Evolutionary conservation across 37 sponge, comb jelly and placozoan genomes (phyloP).

Genomic region (Mnemiopsis leidyi): DNA sequence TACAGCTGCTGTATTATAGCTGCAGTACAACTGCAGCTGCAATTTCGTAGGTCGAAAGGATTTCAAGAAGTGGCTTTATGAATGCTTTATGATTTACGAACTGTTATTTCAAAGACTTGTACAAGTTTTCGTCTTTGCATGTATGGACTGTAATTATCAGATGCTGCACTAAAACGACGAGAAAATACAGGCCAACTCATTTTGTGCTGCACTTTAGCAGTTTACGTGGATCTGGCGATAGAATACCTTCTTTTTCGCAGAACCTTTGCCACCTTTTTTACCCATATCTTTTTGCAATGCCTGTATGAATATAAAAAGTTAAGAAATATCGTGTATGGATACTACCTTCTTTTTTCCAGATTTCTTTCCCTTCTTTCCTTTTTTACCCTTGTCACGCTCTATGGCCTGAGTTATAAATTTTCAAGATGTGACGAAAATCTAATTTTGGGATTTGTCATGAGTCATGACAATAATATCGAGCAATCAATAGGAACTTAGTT

Average conservation of each 20-base stretch:
- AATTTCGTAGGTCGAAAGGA: too few species aligned
- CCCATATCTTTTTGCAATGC: conserved; percentile 64
- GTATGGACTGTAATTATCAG: too few species aligned
- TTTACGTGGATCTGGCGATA: not conserved
- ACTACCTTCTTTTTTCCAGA: conserved; percentile 64
- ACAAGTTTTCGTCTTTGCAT: too few species aligned
- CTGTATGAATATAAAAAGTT: not conserved
- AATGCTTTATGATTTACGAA: too few species aligned
- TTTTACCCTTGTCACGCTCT: conserved; percentile 92
- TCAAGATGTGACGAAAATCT: not conserved
- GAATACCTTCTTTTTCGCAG: conserved; percentile 62
- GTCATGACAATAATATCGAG: too few species aligned
- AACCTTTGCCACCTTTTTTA: conserved; percentile 64
- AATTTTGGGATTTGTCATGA: too few species aligned
- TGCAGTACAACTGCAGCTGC: too few species aligned
- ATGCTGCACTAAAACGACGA: not conserved
- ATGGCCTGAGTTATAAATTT: conserved; percentile 76
- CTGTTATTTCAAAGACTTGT: too few species aligned
- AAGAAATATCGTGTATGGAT: not conserved
- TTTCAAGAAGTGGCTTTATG: too few species aligned
- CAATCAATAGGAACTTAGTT: too few species aligned
- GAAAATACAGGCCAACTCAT: not conserved
- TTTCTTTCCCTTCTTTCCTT: conserved; percentile 87
- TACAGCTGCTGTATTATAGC: too few species aligned
- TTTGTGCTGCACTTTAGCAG: not conserved